Percentiles rank a stretch among this genome's conserved stretches.
Evolutionary conservation across 1,140 invertebrate species (phyloP).

Genomic region (Idris sp.): DNA sequence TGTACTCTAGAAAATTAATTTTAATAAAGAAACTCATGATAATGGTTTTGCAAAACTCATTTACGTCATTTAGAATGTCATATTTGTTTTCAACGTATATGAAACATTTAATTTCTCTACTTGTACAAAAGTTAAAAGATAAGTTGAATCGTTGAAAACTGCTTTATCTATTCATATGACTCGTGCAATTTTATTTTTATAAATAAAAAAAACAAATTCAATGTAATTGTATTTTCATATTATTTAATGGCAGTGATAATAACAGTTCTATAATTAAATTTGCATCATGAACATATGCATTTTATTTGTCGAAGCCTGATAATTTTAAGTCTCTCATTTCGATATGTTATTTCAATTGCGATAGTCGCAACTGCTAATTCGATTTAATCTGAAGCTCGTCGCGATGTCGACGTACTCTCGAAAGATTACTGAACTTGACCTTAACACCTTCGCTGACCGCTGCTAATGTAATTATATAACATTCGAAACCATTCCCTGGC

Average conservation of each 20-base stretch:
- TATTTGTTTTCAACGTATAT: constrained; percentile 18
- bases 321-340: too few species aligned
- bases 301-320: too few species aligned
- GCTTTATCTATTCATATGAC: too few species aligned
- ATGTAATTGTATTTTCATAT: too few species aligned
- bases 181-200: too few species aligned
- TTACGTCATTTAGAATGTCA: constrained; percentile 18
- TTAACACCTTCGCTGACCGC: constrained; percentile 40
- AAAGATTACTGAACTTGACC: constrained; percentile 57
- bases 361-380: constrained; percentile 40
- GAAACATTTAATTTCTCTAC: constrained; percentile 16
- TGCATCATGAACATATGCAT: too few species aligned
- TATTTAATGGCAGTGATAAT: too few species aligned
- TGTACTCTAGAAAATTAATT: too few species aligned
- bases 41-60: not conserved
- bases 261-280: too few species aligned
- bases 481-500: constrained; percentile 29
- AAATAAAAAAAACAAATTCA: too few species aligned
- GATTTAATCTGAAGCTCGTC: constrained; percentile 38
- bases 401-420: constrained; percentile 45
- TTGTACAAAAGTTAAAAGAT: constrained; percentile 11
- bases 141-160: constrained; percentile 13
- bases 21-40: not conserved
- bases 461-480: constrained; percentile 57
- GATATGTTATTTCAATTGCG: constrained; percentile 11